Percentiles rank a stretch among this genome's conserved stretches.
Conservation (phyloP, 2,113 vertebrate genomes). For the Fulmarus glacialis region DNA sequence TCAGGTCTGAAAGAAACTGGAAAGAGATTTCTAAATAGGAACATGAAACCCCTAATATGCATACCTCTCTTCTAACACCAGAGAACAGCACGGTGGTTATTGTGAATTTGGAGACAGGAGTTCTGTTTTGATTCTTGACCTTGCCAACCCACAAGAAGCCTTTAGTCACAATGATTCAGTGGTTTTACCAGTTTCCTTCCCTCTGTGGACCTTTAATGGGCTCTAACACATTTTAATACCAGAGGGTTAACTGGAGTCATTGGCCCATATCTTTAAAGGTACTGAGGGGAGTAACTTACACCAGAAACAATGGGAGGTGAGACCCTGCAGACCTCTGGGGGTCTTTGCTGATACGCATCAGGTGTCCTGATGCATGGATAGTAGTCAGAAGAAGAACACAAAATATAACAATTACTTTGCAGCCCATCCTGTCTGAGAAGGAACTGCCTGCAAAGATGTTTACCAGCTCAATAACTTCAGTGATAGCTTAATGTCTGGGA, state of each 20-base stretch:
- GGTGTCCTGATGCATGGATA: background rate
- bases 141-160: background rate
- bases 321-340: background rate
- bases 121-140: background rate
- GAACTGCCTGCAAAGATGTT: background rate
- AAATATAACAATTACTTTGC: background rate
- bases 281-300: background rate
- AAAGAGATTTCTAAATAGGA: background rate
- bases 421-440: background rate
- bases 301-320: background rate
- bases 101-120: background rate
- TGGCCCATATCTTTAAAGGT: background rate
- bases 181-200: background rate
- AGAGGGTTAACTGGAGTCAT: background rate
- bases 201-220: background rate
- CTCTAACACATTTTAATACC: background rate
- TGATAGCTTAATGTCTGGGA: background rate
- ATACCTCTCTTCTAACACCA: background rate
- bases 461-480: background rate
- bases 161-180: background rate
- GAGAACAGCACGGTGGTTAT: background rate
- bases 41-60: background rate
- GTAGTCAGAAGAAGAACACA: background rate
- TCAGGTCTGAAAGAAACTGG: background rate
- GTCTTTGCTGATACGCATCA: background rate